Evolutionary conservation across 2,797 vertebrate species (phyloP).

Genomic region (Aplochiton taeniatus): DNA sequence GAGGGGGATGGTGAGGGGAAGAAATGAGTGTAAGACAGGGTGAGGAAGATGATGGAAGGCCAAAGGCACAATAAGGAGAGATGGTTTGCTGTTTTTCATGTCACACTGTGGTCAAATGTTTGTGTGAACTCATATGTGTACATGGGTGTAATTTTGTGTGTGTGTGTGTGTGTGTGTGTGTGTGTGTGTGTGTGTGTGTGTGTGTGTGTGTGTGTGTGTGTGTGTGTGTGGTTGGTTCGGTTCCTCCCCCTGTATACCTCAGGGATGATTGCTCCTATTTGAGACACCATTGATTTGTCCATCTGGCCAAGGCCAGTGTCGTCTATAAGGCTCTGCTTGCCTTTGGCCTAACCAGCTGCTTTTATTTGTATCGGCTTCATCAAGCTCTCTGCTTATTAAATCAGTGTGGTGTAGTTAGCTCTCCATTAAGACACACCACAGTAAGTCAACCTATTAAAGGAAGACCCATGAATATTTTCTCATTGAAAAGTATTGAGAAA

Average conservation of each 20-base stretch:
- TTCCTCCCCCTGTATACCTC: background rate
- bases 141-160: background rate
- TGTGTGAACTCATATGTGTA: background rate
- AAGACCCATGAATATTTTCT: too few species aligned
- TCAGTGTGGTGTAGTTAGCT: slow-evolving; percentile 35
- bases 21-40: background rate
- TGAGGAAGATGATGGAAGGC: background rate
- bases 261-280: background rate
- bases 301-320: background rate
- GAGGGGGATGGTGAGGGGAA: background rate
- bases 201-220: slow-evolving; percentile 7
- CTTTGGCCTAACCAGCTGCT: background rate
- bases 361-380: slow-evolving; percentile 34
- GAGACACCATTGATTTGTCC: background rate
- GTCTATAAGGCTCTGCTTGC: background rate
- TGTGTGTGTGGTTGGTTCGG: background rate
- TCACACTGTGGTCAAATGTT: slow-evolving; percentile 32
- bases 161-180: slow-evolving; percentile 7
- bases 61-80: background rate
- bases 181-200: slow-evolving; percentile 2
- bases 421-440: slow-evolving; percentile 8
- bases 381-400: slow-evolving; percentile 43
- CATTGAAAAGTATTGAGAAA: too few species aligned
- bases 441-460: too few species aligned
- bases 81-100: background rate